A percentile compares a stretch with the other conserved stretches of the same genome.
phyloP scores from a whole-genome alignment of 2,113 vertebrate species.

The Lates calcarifer region DNA sequence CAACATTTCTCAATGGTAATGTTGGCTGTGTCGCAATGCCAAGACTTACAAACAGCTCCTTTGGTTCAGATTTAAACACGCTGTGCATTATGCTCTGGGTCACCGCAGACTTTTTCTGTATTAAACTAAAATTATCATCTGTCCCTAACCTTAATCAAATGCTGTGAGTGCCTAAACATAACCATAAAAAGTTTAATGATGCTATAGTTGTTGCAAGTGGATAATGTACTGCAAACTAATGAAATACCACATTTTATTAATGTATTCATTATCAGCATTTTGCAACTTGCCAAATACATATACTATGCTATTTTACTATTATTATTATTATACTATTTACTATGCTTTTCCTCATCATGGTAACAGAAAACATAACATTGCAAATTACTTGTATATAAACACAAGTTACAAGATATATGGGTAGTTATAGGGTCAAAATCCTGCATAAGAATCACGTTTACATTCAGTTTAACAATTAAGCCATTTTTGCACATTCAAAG shows the following conservation, averaged over 20 bases:
- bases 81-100: neutral
- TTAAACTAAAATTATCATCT: neutral
- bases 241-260: neutral
- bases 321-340: too few species aligned
- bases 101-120: neutral
- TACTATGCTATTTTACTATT: too few species aligned
- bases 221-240: neutral
- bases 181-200: neutral
- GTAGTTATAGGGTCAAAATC: neutral
- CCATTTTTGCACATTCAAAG: neutral
- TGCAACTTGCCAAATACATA: neutral
- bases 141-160: neutral
- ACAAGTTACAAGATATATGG: neutral
- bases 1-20: too few species aligned
- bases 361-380: neutral
- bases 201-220: neutral
- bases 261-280: neutral
- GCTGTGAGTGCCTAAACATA: too few species aligned
- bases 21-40: too few species aligned
- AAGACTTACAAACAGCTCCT: too few species aligned
- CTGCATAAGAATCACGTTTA: too few species aligned
- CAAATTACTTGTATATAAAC: too few species aligned
- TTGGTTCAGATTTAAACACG: neutral
- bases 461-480: neutral
- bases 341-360: neutral